phyloP scores from a whole-genome alignment of 2,797 vertebrate genomes.

The Manis pentadactyla region DNA sequence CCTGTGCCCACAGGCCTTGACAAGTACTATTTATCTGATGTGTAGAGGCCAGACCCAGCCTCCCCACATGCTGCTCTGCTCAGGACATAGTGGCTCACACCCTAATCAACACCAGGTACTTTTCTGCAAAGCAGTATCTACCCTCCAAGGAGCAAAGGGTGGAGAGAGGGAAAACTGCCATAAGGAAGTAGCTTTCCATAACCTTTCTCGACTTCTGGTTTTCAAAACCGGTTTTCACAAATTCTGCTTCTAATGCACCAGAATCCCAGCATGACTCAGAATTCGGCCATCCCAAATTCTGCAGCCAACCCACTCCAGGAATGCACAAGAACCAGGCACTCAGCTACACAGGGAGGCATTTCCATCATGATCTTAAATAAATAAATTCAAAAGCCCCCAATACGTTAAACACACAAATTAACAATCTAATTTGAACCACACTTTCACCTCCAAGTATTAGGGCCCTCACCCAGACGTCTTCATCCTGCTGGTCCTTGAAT shows the following conservation, averaged over 20 bases:
- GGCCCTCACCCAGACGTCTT: accelerated
- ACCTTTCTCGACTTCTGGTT: background rate
- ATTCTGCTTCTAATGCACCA: background rate
- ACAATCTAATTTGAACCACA: background rate
- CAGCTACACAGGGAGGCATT: background rate
- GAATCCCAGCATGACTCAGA: background rate
- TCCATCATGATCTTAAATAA: background rate
- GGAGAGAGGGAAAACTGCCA: background rate
- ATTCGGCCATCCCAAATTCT: background rate
- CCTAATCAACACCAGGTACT: background rate
- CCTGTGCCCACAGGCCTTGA: background rate
- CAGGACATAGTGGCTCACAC: background rate
- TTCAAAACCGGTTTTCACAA: background rate
- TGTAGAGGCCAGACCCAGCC: background rate
- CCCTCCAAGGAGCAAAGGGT: background rate
- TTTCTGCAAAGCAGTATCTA: background rate
- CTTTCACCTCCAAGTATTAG: background rate
- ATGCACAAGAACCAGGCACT: background rate
- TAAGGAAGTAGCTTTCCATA: background rate
- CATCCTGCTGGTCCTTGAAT: background rate
- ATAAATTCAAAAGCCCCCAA: background rate
- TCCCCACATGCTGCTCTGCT: background rate
- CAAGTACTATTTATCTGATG: background rate
- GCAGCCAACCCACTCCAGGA: background rate
- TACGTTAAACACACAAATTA: background rate